These are phyloP conservation scores for Fabriciana adippe DNA, from an alignment of 2,888 invertebrate species.

Conservation along the genomic window DNA sequence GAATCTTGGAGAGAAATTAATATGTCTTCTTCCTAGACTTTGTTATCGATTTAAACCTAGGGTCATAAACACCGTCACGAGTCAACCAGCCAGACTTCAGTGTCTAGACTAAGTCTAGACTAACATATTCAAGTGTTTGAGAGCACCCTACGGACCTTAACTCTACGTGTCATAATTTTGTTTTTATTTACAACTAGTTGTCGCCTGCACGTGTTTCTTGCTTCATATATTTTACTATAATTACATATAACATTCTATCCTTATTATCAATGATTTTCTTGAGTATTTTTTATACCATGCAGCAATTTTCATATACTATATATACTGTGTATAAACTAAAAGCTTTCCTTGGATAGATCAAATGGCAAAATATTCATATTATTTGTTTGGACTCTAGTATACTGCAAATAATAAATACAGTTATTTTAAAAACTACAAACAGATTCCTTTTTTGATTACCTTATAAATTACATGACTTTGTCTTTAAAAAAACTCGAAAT, in stretches of 20 bases:
- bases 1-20: constrained; percentile 9
- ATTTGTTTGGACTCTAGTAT: no score
- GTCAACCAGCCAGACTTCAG: constrained; percentile 43
- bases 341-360: no score
- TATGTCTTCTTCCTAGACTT: constrained; percentile 29
- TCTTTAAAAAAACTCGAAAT: constrained; percentile 4
- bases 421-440: no score
- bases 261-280: no score
- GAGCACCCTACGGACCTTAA: constrained; percentile 21
- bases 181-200: constrained; percentile 1
- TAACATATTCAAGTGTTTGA: constrained; percentile 47
- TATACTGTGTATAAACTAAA: no score
- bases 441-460: neutral
- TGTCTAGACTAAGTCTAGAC: constrained; percentile 78
- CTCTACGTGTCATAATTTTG: constrained; percentile 1
- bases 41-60: constrained; percentile 44
- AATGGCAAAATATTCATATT: no score
- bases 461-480: neutral
- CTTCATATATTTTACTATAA: no score
- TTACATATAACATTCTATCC: no score
- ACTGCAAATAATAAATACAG: no score
- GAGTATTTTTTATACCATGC: no score
- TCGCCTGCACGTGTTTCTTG: no score
- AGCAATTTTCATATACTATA: no score
- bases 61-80: constrained; percentile 46